These are phyloP conservation scores for Asobara japonica DNA, from an alignment of 1,140 invertebrate species.

Conservation along the genomic window DNA sequence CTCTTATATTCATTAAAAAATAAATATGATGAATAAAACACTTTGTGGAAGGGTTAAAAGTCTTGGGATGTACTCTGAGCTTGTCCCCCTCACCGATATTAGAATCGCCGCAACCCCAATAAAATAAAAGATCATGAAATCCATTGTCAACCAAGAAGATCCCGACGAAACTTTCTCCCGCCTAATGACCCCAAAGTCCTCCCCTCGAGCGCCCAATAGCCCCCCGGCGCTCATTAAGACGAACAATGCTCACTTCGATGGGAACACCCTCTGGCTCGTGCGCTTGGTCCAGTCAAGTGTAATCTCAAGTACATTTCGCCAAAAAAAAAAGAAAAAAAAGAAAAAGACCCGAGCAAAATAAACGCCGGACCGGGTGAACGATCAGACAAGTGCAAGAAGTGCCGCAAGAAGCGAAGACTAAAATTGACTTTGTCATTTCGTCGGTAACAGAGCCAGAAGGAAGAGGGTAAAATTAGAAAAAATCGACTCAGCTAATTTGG, in stretches of 20 bases:
- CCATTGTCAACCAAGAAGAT: constrained; percentile 15
- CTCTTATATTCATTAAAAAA: too few relatives aligned
- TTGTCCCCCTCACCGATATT: too few relatives aligned
- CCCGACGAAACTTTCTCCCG: constrained; percentile 27
- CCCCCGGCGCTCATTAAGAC: constrained; percentile 35
- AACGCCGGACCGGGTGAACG: neutral
- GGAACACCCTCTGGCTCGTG: neutral
- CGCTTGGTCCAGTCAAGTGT: constrained; percentile 17
- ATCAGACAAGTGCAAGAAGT: neutral
- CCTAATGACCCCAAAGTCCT: constrained; percentile 32
- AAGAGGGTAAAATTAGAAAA: neutral
- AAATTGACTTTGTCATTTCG: constrained; percentile 28
- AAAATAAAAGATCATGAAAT: too few relatives aligned
- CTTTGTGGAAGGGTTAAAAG: too few relatives aligned
- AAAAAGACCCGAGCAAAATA: neutral
- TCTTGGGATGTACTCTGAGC: too few relatives aligned
- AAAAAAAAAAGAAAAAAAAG: neutral
- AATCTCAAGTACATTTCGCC: neutral
- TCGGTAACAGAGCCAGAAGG: constrained; percentile 8
- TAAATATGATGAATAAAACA: too few relatives aligned
- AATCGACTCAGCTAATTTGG: constrained; percentile 27
- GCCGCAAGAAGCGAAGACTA: neutral
- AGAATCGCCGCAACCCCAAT: too few relatives aligned
- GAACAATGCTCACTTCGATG: constrained; percentile 35
- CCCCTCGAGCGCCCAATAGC: neutral